phyloP scores from a whole-genome alignment of 2,797 vertebrate genomes.

The Eurystomus glaucurus region DNA sequence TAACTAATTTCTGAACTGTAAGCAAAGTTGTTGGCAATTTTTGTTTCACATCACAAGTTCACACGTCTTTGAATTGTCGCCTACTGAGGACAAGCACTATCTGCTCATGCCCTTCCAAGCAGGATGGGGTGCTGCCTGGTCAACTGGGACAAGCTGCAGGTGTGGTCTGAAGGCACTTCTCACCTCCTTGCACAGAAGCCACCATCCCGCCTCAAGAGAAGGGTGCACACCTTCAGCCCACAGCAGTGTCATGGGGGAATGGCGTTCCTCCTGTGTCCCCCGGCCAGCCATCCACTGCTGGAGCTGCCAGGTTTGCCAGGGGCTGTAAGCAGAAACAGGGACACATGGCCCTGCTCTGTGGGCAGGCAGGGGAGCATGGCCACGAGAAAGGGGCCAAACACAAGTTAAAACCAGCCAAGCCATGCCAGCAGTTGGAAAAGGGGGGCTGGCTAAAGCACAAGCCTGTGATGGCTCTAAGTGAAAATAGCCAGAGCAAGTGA shows the following conservation, averaged over 20 bases:
- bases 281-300: not conserved
- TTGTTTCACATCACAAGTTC: not conserved
- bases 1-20: conserved; percentile 66
- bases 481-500: conserved; percentile 8
- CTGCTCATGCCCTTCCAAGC: not conserved
- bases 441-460: conserved; percentile 30
- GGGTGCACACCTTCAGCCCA: not conserved
- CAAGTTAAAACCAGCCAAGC: conserved; percentile 77
- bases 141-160: not conserved
- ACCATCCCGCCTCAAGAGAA: not conserved
- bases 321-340: conserved; percentile 40
- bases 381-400: conserved; percentile 46
- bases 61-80: not conserved
- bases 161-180: not conserved
- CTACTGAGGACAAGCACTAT: not conserved
- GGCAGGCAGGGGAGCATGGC: not conserved
- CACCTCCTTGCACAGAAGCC: not conserved
- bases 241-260: not conserved
- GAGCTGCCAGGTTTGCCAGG: conserved; percentile 9
- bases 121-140: not conserved
- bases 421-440: conserved; percentile 37
- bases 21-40: conserved; percentile 49
- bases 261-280: not conserved
- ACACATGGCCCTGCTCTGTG: not conserved
- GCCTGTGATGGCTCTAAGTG: conserved; percentile 29